phyloP scores from a whole-genome alignment of 2,797 vertebrate species.

The Varecia variegata region DNA sequence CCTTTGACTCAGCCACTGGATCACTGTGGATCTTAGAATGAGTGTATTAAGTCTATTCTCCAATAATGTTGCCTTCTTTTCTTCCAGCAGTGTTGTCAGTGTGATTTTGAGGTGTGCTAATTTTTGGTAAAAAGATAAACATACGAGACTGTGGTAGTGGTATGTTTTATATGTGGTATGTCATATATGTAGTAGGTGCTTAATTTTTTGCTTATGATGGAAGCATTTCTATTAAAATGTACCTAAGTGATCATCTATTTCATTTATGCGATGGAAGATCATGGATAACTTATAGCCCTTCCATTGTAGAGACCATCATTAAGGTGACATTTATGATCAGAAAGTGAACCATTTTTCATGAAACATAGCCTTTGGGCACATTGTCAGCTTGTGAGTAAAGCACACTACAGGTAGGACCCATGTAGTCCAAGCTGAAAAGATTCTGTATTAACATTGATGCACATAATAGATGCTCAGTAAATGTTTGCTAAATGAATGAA shows the following conservation, averaged over 20 bases:
- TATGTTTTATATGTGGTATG: not conserved
- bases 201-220: not conserved
- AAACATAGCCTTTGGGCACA: not conserved
- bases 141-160: not conserved
- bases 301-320: not conserved
- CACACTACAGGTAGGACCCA: not conserved
- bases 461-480: constrained; percentile 20
- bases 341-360: constrained; percentile 37
- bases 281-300: not conserved
- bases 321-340: not conserved
- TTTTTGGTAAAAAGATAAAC: not conserved
- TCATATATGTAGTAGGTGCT: not conserved
- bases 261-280: constrained; percentile 6
- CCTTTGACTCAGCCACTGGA: constrained; percentile 2
- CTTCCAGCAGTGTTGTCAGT: not conserved
- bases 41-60: not conserved
- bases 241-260: not conserved
- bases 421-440: constrained; percentile 33
- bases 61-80: not conserved
- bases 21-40: not conserved
- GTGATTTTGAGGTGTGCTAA: not conserved
- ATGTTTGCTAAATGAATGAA: constrained; percentile 31
- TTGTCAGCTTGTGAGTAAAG: constrained; percentile 13
- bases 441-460: constrained; percentile 34
- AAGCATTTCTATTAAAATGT: constrained; percentile 10